Conservation (phyloP, 2,888 invertebrate genomes). For the Tuta absoluta region DNA sequence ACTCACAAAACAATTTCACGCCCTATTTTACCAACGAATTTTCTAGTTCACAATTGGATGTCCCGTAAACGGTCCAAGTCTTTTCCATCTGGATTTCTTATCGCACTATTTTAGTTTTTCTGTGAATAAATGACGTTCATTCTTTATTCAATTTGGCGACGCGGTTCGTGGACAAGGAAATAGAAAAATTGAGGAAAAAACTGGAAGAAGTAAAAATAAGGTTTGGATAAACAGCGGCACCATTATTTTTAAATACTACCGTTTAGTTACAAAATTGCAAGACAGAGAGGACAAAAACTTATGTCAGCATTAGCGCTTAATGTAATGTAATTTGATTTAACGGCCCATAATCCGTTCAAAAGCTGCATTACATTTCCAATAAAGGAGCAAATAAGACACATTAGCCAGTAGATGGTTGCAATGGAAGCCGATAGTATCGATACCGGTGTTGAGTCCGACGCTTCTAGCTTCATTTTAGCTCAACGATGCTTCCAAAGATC, state of each 20-base stretch:
- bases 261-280: neutral
- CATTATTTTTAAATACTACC: neutral
- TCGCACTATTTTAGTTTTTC: conserved; percentile 61
- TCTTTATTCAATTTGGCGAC: conserved; percentile 64
- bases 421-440: conserved; percentile 32
- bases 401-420: conserved; percentile 11
- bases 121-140: conserved; percentile 63
- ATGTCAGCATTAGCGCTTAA: neutral
- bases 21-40: conserved; percentile 74
- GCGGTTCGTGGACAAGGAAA: conserved; percentile 42
- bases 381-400: conserved; percentile 14
- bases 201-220: neutral
- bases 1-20: conserved; percentile 74
- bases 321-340: conserved; percentile 1
- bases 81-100: conserved; percentile 65
- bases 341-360: neutral
- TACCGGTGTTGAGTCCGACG: conserved; percentile 37
- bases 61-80: conserved; percentile 57
- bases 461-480: conserved; percentile 42
- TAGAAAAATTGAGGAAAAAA: conserved; percentile 31
- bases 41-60: conserved; percentile 67
- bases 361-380: conserved; percentile 2
- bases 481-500: conserved; percentile 21
- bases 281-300: neutral
- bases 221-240: neutral